Conservation (phyloP, 2,888 invertebrate species). For the Macaria notata region DNA sequence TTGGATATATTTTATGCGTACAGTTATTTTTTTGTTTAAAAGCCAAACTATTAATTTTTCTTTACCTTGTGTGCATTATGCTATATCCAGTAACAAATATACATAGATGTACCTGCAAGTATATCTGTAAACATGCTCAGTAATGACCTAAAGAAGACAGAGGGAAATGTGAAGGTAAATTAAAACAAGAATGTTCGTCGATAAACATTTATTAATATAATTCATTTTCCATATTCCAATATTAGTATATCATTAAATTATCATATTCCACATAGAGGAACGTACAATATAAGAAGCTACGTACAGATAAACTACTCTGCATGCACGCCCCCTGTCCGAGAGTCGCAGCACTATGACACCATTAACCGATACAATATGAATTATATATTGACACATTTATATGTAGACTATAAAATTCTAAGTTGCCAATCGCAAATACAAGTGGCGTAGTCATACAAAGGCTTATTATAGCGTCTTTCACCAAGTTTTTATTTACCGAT, state of each 20-base stretch:
- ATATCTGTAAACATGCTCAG: no score
- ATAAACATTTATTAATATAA: conserved; percentile 82
- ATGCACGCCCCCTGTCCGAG: conserved; percentile 74
- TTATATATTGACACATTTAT: conserved; percentile 67
- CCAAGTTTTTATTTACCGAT: conserved; percentile 75
- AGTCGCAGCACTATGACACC: conserved; percentile 53
- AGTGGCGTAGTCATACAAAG: conserved; percentile 68
- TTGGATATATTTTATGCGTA: no score
- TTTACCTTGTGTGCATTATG: no score
- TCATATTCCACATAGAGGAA: conserved; percentile 63
- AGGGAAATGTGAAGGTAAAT: no score
- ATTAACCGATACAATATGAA: conserved; percentile 50
- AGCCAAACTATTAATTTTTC: no score
- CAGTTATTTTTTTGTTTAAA: no score
- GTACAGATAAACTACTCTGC: conserved; percentile 73
- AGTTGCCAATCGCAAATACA: conserved; percentile 78
- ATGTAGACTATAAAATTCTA: conserved; percentile 67
- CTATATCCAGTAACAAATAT: no score
- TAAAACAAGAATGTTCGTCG: conserved; percentile 51
- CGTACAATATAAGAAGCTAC: conserved; percentile 74
- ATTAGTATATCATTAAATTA: conserved; percentile 66
- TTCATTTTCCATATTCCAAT: conserved; percentile 78
- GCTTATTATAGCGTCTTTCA: conserved; percentile 80
- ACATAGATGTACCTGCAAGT: no score
- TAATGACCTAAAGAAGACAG: background rate